Evolutionary conservation across 2,797 vertebrate genomes (phyloP), one percentile per base, ranked within the genome.

Genomic region (Caiman crocodilus): DNA sequence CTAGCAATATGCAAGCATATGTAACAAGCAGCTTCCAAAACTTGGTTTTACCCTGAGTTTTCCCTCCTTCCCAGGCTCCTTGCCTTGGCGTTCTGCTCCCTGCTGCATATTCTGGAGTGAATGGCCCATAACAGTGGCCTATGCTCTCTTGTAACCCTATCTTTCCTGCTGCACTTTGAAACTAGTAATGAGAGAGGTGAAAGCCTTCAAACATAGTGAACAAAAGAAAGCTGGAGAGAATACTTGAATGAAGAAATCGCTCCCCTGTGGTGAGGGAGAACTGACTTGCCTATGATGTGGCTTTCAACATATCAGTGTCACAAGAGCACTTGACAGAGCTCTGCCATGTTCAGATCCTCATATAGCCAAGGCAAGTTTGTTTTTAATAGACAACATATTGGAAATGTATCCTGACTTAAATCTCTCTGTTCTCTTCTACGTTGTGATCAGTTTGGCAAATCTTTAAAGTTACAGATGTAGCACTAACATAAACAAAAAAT

Each of bases 401-500:
- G 71, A 67, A 87, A 55, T 90, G 77, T 1, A 95, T 12, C 13
- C 35, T 71, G 64, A 90, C 89, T 92, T 85, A 88, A 90, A 92
- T 80, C 85, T 90, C 87, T 79, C 87, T 89, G 20, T 86, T 96
- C 67, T 90, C 42, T 82, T 91, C 89, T 92, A 96, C 91, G 90
- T 96, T 81, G 35, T 0, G 63, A 98, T 96, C 96, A 93, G 94
- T 94, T 96, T 90, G 90, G 96, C 94, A 96, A 94, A 83, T 95
- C 96, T 98, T 94, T 87, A 98, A 87, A 93, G 82, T 85, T 94
- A 85, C 89, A 87, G 93, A 82, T 86, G 91, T 77, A 93, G 76
- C 93, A 78, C 79, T 79, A 95, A 91, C 77, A 84, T 82, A 95
- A 95, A 95, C 89, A 91, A 50, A 50, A 95, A 95, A 91, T 90